These are phyloP conservation scores for Atractosteus spatula DNA, from an alignment of 2,113 vertebrate genomes.

Conservation along the genomic window DNA sequence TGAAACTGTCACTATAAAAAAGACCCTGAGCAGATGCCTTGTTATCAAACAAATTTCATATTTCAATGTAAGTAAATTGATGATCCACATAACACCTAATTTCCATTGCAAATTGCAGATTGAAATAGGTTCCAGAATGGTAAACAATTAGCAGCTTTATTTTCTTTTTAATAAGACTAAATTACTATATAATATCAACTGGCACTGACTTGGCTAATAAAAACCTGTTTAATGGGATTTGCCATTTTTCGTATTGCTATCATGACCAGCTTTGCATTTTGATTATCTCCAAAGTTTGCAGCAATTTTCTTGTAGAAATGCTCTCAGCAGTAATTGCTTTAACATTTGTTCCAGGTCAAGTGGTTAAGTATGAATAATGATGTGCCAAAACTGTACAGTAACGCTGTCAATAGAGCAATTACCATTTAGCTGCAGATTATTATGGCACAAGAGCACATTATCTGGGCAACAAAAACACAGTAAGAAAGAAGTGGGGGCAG, in stretches of 20 bases:
- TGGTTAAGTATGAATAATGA: conserved; percentile 92
- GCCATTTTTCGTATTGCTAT: conserved; percentile 79
- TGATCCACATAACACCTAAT: conserved; percentile 75
- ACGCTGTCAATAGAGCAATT: conserved; percentile 86
- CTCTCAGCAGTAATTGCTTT: conserved; percentile 86
- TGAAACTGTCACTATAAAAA: conserved; percentile 30
- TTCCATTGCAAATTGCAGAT: conserved; percentile 73
- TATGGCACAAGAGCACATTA: conserved; percentile 78
- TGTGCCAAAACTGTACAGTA: conserved; percentile 85
- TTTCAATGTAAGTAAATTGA: conserved; percentile 80
- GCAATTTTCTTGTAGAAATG: conserved; percentile 78
- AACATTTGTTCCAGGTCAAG: conserved; percentile 90
- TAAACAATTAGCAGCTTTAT: conserved; percentile 84
- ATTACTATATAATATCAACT: conserved; percentile 79
- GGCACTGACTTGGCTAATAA: conserved; percentile 81
- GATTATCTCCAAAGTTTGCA: conserved; percentile 82
- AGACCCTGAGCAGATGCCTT: conserved; percentile 57
- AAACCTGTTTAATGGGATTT: conserved; percentile 81
- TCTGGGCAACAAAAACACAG: conserved; percentile 72
- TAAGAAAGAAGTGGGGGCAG: conserved; percentile 67
- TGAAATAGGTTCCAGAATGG: conserved; percentile 74
- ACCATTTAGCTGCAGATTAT: conserved; percentile 81
- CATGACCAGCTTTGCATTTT: conserved; percentile 76
- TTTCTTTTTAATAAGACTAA: conserved; percentile 83
- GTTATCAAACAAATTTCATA: conserved; percentile 70